phyloP scores from a whole-genome alignment of 2,888 invertebrate species.

The Platycnemis pennipes region DNA sequence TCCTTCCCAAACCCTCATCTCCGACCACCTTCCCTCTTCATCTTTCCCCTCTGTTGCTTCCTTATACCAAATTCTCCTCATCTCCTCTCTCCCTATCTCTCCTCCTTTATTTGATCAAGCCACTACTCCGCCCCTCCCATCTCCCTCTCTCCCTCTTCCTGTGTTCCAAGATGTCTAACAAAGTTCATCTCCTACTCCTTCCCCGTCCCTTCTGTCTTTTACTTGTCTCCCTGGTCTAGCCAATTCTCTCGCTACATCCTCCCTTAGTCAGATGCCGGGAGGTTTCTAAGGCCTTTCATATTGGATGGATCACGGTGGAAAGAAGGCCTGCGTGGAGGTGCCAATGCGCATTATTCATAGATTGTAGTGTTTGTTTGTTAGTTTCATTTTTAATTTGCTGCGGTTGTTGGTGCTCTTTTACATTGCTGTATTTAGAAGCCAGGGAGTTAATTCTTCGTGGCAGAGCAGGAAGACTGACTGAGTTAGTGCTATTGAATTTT shows the following conservation, averaged over 20 bases:
- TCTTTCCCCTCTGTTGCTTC: constrained; percentile 66
- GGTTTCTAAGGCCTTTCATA: constrained; percentile 37
- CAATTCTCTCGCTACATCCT: constrained; percentile 36
- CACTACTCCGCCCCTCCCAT: not conserved
- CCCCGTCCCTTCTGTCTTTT: not conserved
- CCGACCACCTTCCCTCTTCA: constrained; percentile 50
- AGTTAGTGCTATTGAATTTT: no score
- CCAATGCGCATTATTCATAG: not conserved
- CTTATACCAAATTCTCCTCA: constrained; percentile 64
- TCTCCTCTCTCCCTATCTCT: constrained; percentile 41
- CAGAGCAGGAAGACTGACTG: no score
- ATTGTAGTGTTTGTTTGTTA: not conserved
- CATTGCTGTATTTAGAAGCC: not conserved
- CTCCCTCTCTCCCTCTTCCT: not conserved
- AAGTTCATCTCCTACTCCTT: constrained; percentile 55
- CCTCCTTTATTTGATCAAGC: constrained; percentile 64
- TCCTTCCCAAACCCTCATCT: not conserved
- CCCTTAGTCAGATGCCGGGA: constrained; percentile 16
- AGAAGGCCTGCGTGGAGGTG: not conserved
- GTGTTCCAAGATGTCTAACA: constrained; percentile 67
- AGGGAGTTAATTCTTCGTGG: not conserved
- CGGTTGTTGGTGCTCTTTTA: not conserved
- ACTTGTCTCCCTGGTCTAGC: not conserved
- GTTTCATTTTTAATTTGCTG: not conserved
- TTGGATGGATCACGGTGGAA: not conserved